Evolutionary conservation across 2,888 invertebrate species (phyloP).

Genomic region (Cheilosia soror): DNA sequence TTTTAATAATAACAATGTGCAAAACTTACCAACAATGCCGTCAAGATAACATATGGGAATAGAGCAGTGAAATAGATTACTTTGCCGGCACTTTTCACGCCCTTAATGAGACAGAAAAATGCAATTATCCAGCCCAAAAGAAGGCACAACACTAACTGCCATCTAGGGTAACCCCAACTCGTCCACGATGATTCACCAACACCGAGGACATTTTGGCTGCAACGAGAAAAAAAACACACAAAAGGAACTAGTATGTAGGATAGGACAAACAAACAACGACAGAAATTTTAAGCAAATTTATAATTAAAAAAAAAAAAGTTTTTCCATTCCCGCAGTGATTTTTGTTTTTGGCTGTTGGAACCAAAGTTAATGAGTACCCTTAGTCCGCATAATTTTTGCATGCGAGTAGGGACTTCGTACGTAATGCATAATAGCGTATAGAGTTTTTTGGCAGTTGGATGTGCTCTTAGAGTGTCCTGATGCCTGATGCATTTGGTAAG

Average conservation of each 20-base stretch:
- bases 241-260: background rate
- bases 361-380: slow-evolving; percentile 34
- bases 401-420: slow-evolving; percentile 12
- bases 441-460: background rate
- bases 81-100: slow-evolving; percentile 95
- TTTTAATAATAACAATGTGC: background rate
- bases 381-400: slow-evolving; percentile 34
- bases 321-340: background rate
- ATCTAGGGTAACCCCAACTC: slow-evolving; percentile 90
- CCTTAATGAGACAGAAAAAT: slow-evolving; percentile 94
- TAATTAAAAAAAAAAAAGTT: slow-evolving; percentile 50
- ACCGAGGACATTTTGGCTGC: slow-evolving; percentile 91
- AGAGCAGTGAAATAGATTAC: slow-evolving; percentile 90
- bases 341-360: background rate
- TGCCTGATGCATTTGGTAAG: no score
- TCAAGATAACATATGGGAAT: slow-evolving; percentile 89
- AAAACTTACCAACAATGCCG: slow-evolving; percentile 85
- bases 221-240: slow-evolving; percentile 76
- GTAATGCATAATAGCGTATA: slow-evolving; percentile 26
- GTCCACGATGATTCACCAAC: slow-evolving; percentile 88
- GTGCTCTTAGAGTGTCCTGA: no score
- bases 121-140: slow-evolving; percentile 92
- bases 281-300: slow-evolving; percentile 35
- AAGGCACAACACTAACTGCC: slow-evolving; percentile 92
- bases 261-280: slow-evolving; percentile 18